These are phyloP conservation scores for Phanerotoma sp. DNA, from an alignment of 2,888 invertebrate species.

Conservation along the genomic window DNA sequence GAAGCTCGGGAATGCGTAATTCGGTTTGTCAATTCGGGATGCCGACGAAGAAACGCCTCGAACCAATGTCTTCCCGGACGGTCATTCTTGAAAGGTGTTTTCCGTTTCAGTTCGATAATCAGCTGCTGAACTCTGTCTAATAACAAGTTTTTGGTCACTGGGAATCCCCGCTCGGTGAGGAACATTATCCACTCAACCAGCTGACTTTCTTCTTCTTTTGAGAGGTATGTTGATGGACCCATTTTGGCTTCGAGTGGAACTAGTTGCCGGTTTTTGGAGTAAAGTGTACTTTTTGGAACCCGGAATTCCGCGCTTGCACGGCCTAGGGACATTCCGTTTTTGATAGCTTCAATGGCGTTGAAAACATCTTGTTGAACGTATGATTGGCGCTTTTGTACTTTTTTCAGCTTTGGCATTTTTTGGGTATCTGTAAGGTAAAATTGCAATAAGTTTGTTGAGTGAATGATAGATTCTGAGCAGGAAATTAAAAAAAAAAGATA, in stretches of 20 bases:
- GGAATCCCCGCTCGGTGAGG: slow-evolving; percentile 1
- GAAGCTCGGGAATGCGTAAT: no score
- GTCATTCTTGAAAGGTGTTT: slow-evolving; percentile 1
- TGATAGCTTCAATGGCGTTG: no score
- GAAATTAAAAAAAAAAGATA: no score
- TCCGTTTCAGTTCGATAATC: not conserved
- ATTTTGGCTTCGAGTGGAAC: not conserved
- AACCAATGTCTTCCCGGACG: slow-evolving; percentile 17
- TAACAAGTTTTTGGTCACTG: slow-evolving; percentile 9
- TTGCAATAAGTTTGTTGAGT: no score
- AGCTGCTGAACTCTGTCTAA: slow-evolving; percentile 7
- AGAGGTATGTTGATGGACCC: not conserved
- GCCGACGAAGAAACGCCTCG: slow-evolving; percentile 7
- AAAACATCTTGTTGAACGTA: no score
- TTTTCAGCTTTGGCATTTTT: no score
- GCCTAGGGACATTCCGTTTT: not conserved
- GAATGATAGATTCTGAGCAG: no score
- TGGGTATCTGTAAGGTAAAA: no score
- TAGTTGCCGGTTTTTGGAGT: not conserved
- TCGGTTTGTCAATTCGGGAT: no score
- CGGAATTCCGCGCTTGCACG: not conserved
- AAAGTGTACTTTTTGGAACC: not conserved
- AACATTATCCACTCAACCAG: slow-evolving; percentile 9
- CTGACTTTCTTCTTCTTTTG: slow-evolving; percentile 1
- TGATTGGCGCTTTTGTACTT: no score